Conservation (phyloP, 2,797 vertebrate genomes). For the Rhynchonycteris naso region DNA sequence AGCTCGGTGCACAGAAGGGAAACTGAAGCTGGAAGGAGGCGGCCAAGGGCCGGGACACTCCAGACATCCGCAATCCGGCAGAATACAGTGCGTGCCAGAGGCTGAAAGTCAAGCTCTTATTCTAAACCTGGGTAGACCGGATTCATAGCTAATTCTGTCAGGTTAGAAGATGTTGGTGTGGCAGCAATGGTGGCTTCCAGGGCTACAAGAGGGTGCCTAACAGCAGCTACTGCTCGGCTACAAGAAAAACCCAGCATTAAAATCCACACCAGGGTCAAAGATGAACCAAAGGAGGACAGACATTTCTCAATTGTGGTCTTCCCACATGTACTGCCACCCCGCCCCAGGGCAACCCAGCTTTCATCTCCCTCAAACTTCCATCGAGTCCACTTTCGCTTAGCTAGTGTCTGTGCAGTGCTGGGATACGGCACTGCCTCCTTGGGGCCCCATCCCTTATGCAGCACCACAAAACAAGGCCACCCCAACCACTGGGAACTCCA, state of each 20-base stretch:
- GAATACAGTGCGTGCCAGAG: not conserved
- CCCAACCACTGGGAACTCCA: not conserved
- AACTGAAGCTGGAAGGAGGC: not conserved
- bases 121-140: conserved; percentile 9
- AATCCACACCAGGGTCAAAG: not conserved
- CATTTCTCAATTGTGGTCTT: not conserved
- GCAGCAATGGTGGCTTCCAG: not conserved
- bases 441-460: rapidly evolving
- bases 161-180: not conserved
- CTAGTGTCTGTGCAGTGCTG: rapidly evolving
- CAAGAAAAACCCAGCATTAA: conserved; percentile 10
- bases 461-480: not conserved
- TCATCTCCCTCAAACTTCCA: not conserved
- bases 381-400: rapidly evolving
- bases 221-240: conserved; percentile 24
- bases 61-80: not conserved
- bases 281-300: not conserved
- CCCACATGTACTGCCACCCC: rapidly evolving
- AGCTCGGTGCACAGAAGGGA: not conserved
- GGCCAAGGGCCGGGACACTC: not conserved
- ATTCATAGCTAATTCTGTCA: conserved; percentile 21
- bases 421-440: not conserved
- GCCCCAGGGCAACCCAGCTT: not conserved
- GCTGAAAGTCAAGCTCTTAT: not conserved
- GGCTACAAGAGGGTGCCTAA: conserved; percentile 27